Conservation (phyloP, 2,888 invertebrate species). For the Eristalinus aeneus region DNA sequence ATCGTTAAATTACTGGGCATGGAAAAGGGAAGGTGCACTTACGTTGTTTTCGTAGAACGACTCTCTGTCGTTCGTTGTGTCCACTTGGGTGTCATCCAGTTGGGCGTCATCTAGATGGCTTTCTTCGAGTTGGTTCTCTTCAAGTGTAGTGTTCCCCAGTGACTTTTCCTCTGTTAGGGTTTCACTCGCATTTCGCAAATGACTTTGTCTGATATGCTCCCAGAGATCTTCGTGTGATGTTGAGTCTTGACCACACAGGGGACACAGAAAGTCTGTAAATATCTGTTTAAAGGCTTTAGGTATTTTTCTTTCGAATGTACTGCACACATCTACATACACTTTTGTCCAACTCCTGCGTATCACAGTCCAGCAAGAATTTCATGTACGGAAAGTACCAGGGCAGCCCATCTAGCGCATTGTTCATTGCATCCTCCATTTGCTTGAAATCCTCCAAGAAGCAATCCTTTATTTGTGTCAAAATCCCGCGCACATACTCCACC, state of each 20-base stretch:
- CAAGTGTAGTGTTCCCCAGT: background rate
- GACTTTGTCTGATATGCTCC: slow-evolving; percentile 21
- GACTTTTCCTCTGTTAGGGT: background rate
- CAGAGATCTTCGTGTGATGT: slow-evolving; percentile 37
- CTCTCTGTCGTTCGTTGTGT: background rate
- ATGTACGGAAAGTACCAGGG: slow-evolving; percentile 59
- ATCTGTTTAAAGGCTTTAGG: slow-evolving; percentile 11
- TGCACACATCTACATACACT: slow-evolving; percentile 28
- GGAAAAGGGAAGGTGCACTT: background rate
- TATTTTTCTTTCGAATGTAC: too few species aligned
- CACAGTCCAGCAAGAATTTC: slow-evolving; percentile 38
- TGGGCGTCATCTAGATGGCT: background rate
- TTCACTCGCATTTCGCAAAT: background rate
- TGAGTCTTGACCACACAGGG: slow-evolving; percentile 31
- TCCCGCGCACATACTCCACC: slow-evolving; percentile 38
- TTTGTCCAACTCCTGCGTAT: slow-evolving; percentile 38
- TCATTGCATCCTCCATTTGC: background rate
- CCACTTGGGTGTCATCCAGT: background rate
- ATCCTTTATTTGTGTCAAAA: slow-evolving; percentile 34
- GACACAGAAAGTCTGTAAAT: slow-evolving; percentile 54
- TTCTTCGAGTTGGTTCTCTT: too few species aligned
- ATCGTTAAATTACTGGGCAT: background rate
- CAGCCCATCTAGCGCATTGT: slow-evolving; percentile 21
- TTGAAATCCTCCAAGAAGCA: slow-evolving; percentile 57
- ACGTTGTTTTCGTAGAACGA: background rate